Evolutionary conservation across 53 echinoderm and acorn worm species (phyloP), one percentile per base, ranked within the genome.

Genomic region (Echinarachnius parma): DNA sequence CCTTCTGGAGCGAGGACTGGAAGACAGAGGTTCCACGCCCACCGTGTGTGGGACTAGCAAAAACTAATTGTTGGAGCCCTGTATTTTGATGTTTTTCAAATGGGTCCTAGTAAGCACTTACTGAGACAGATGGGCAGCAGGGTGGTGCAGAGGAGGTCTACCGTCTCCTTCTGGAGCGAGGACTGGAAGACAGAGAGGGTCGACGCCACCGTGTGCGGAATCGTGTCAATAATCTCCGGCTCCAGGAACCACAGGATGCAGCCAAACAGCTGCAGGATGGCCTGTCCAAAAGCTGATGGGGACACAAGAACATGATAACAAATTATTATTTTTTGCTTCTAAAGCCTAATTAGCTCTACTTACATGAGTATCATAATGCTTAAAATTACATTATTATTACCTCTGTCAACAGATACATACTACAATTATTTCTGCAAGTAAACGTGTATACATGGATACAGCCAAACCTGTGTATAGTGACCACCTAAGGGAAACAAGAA

Each of bases 131-230:
- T 64, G 14, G 95, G 95, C 39, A 94, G 75, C 24, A 94, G 59
- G 19, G 87, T 91, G 28, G 83, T 86, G 52, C 87, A 87, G 22
- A 94, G 63, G 21, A 94, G 80, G 16, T 94, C 87, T 21, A 94
- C 87, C 8, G 89, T 94, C 60, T 84, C 87, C 24, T 91, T 87
- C 60, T 86, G 87, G 1, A 91, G 78, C n/a, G 90, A 77, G 18
- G 81, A 64, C 2, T 90, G 95, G 75, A 94, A 94, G 53, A 91
- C 82, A 23, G 90, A 78, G 34, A 94, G 71, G 5, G 95, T 94
- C 15, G 90, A 86, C 10, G 95, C 95, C 28, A 94, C 95, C 4
- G 95, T 94, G 59, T 94, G 86, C 4, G 95, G 94, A 31, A 94
- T 84, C 26, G 95, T 94, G 64, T 94, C 95, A 60, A 87, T 75